A percentile compares a stretch with the other conserved stretches of the same genome.
These are phyloP conservation scores for Cheilosia scutellata DNA, from an alignment of 2,888 invertebrate genomes.

Conservation along the genomic window DNA sequence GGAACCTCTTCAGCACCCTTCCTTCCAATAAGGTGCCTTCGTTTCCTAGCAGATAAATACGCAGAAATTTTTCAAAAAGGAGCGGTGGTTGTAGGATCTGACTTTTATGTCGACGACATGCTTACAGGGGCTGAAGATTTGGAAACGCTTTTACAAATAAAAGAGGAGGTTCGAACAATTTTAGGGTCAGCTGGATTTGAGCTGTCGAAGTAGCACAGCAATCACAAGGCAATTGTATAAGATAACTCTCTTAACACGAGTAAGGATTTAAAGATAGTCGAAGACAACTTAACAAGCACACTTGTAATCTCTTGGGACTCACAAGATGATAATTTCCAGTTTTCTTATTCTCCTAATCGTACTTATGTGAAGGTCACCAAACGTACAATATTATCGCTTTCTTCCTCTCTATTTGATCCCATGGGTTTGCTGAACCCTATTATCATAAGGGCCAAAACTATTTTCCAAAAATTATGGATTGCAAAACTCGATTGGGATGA, in stretches of 20 bases:
- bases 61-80: neutral
- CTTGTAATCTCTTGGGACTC: slow-evolving; percentile 49
- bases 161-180: neutral
- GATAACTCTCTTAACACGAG: too few species aligned
- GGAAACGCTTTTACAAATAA: neutral
- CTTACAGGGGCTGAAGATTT: neutral
- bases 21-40: neutral
- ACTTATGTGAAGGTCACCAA: slow-evolving; percentile 22
- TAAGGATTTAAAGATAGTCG: slow-evolving; percentile 28
- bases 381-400: slow-evolving; percentile 13
- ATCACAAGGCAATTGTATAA: neutral
- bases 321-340: slow-evolving; percentile 39
- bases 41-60: neutral
- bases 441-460: slow-evolving; percentile 59
- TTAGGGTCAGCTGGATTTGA: neutral
- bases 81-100: neutral
- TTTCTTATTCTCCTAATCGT: slow-evolving; percentile 29
- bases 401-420: slow-evolving; percentile 58
- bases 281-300: slow-evolving; percentile 37
- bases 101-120: slow-evolving; percentile 7
- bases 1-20: slow-evolving; percentile 24
- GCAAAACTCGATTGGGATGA: slow-evolving; percentile 49
- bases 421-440: slow-evolving; percentile 62
- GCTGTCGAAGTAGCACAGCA: neutral
- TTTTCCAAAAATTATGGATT: slow-evolving; percentile 65